Base-by-base conservation (phyloP, 2,113 vertebrate species). In the Catharus minimus region DNA sequence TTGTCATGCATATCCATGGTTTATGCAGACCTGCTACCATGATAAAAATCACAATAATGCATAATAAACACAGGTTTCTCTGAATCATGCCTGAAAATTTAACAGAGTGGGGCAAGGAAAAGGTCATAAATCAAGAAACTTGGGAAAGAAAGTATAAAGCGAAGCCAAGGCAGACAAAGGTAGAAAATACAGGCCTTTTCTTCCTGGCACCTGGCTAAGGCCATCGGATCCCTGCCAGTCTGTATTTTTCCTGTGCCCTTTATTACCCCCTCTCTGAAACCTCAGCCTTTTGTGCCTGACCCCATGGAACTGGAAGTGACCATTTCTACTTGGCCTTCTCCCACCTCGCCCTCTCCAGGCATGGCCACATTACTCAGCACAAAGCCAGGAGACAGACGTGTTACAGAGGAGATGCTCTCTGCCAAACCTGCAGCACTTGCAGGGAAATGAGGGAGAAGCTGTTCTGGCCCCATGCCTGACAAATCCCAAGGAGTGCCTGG, bases 311-410 rank as follows among this genome's bases (percentile, higher is more conserved):
- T 58, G 22, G 27, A 58, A 52, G 36, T 5, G 0, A 3, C 26
- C 5, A 8, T 41, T 81, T 62, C 69, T 53, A 11, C 47, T 33
- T 4, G 7, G 21, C 44, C 27, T 75, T 43, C 9, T 16, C 50
- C 36, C 24, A 23, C 38, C 49, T 46, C 0, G 0, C 23, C 10
- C 46, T 66, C 46, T 65, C 15, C 2, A 2, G 10, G 49, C 16
- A 24, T 0, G n/a, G 64, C 26, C 39, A 36, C 4, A 1, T 32
- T 11, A 19, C 47, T n/a, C 0, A 6, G 47, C 52, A 65, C 38
- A 23, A 23, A 61, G 38, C 41, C 62, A 67, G 44, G 22, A 56
- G n/a, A 46, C 49, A 74, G 15, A 50, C 0, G 1, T 0, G 5
- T 22, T 23, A 57, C 2, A 32, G 53, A 53, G 47, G 57, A 72